These are phyloP conservation scores for Chaenocephalus aceratus DNA, from an alignment of 2,113 vertebrate species.

Conservation along the genomic window DNA sequence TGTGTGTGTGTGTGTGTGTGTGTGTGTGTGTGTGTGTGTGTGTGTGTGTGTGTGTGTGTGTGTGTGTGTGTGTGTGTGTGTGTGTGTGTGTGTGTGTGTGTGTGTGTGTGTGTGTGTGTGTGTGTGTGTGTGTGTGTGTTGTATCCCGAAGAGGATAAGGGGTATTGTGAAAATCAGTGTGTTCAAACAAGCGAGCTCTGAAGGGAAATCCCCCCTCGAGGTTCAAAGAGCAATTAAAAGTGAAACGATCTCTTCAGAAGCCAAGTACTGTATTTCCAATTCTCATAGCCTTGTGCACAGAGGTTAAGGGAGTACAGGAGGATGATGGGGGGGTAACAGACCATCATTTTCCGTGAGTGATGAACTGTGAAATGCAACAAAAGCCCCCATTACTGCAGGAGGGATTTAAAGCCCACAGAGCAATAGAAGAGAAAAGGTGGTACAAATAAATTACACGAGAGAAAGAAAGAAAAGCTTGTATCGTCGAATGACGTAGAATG, in stretches of 20 bases:
- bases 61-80: not conserved
- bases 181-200: conserved; percentile 31
- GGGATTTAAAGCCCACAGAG: conserved; percentile 63
- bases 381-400: conserved; percentile 70
- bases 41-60: too few relatives aligned
- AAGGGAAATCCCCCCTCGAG: conserved; percentile 59
- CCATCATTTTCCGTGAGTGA: conserved; percentile 76
- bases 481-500: conserved; percentile 37
- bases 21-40: conserved; percentile 1
- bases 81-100: not conserved
- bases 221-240: conserved; percentile 80
- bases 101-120: not conserved
- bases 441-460: conserved; percentile 48
- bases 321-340: not conserved
- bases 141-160: conserved; percentile 18
- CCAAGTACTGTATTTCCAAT: conserved; percentile 56
- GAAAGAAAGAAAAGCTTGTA: conserved; percentile 31
- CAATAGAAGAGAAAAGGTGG: conserved; percentile 28
- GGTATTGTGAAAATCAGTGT: conserved; percentile 42
- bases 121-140: not conserved
- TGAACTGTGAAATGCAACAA: conserved; percentile 83
- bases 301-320: not conserved
- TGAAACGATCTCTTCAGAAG: conserved; percentile 66
- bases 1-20: not conserved
- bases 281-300: conserved; percentile 49